These are phyloP conservation scores for Leucosticte australis DNA, from an alignment of 2,113 vertebrate species.

Conservation along the genomic window DNA sequence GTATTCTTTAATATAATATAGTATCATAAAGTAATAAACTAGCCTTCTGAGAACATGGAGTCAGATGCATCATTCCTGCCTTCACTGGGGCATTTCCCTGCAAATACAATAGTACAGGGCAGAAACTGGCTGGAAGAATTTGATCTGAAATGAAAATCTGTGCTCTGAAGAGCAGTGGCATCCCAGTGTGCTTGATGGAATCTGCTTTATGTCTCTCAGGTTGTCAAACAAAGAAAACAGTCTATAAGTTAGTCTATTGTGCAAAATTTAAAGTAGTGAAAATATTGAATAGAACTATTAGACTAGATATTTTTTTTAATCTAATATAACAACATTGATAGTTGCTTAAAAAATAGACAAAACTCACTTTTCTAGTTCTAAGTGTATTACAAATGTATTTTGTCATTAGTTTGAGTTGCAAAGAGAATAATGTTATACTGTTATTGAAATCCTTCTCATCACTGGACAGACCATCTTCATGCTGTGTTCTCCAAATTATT, in stretches of 20 bases:
- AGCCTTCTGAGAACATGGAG: too few species aligned
- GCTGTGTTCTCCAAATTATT: neutral
- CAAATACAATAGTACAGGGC: neutral
- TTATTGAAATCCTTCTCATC: neutral
- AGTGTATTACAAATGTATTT: neutral
- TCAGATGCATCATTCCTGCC: too few species aligned
- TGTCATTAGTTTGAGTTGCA: neutral
- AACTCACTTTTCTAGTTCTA: neutral
- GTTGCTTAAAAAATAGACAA: neutral
- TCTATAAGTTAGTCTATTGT: neutral
- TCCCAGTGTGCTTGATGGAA: neutral
- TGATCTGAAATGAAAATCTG: neutral
- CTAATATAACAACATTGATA: neutral
- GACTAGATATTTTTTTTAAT: too few species aligned
- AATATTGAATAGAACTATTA: neutral
- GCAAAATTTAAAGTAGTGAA: neutral
- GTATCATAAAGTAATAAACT: too few species aligned
- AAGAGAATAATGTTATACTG: neutral
- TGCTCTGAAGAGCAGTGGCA: neutral
- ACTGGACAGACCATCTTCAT: neutral
- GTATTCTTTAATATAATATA: too few species aligned
- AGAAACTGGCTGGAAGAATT: neutral
- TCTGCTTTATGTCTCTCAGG: neutral
- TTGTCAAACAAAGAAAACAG: neutral
- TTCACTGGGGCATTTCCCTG: too few species aligned